phyloP scores from a whole-genome alignment of 2,888 invertebrate species.

The Epistrophe grossulariae region DNA sequence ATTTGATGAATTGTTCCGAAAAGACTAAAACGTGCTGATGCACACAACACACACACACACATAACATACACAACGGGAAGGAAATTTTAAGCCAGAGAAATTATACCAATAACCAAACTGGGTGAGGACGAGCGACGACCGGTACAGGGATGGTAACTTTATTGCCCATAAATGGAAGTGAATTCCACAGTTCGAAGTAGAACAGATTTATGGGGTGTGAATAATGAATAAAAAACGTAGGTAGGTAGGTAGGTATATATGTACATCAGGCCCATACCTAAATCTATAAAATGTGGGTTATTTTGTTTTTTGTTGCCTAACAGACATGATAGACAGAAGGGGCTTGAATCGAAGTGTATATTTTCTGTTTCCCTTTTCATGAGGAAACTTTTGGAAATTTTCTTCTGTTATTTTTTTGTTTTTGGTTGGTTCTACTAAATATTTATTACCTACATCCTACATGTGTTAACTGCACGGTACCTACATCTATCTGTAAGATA shows the following conservation, averaged over 20 bases:
- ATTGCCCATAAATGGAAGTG: conserved; percentile 64
- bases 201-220: conserved; percentile 71
- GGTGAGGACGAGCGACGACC: not conserved
- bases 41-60: not conserved
- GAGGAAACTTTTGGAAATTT: conserved; percentile 8
- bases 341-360: conserved; percentile 34
- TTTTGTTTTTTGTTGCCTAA: conserved; percentile 11
- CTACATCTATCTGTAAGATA: not conserved
- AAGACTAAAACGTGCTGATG: conserved; percentile 51
- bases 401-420: not conserved
- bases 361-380: conserved; percentile 41
- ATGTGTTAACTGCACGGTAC: not conserved
- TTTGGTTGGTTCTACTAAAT: not conserved
- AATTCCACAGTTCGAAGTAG: conserved; percentile 52
- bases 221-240: conserved; percentile 39
- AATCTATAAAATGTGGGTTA: conserved; percentile 18
- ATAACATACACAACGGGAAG: too few relatives aligned
- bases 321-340: not conserved
- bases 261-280: not conserved
- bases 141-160: conserved; percentile 30
- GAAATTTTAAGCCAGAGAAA: too few relatives aligned
- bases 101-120: too few relatives aligned
- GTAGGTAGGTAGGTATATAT: too few relatives aligned
- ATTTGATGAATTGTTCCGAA: conserved; percentile 64
- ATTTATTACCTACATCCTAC: conserved; percentile 9